These are phyloP conservation scores for Caenorhabditis inopinata DNA, from an alignment of 1,140 invertebrate genomes.

Conservation along the genomic window DNA sequence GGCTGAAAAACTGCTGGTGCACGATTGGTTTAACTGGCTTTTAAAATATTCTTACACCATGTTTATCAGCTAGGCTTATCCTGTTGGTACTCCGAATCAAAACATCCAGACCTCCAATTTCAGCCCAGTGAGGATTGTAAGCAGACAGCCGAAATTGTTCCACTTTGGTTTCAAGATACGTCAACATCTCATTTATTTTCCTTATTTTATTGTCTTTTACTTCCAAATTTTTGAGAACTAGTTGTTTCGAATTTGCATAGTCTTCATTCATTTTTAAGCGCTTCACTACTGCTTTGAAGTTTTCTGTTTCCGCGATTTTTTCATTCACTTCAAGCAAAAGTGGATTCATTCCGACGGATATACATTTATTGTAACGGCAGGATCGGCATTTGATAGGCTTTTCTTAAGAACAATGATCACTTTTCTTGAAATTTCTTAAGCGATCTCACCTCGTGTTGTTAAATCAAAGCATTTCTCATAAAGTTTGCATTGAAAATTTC, in stretches of 20 bases:
- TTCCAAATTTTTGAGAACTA: not conserved
- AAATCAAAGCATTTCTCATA: constrained; percentile 3
- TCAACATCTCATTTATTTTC: not conserved
- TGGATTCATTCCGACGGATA: not conserved
- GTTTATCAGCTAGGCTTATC: not conserved
- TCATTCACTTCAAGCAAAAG: not conserved
- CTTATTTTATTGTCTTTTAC: not conserved
- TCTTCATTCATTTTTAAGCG: not conserved
- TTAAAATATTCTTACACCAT: not conserved
- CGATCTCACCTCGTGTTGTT: not conserved
- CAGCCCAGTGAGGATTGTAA: not conserved
- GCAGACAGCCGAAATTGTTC: not conserved
- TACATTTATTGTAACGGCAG: not conserved
- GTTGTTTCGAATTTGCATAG: not conserved
- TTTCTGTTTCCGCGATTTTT: not conserved
- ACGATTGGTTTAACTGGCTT: no score
- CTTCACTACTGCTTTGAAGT: not conserved
- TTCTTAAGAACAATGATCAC: not conserved
- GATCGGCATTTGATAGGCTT: not conserved
- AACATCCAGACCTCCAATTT: not conserved
- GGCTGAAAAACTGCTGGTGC: not conserved
- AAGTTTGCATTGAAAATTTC: not conserved
- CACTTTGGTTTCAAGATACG: not conserved
- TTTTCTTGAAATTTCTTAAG: no score
- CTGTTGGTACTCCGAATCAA: not conserved